These are phyloP conservation scores for Cybosia mesomella DNA, from an alignment of 2,888 invertebrate genomes.

Conservation along the genomic window DNA sequence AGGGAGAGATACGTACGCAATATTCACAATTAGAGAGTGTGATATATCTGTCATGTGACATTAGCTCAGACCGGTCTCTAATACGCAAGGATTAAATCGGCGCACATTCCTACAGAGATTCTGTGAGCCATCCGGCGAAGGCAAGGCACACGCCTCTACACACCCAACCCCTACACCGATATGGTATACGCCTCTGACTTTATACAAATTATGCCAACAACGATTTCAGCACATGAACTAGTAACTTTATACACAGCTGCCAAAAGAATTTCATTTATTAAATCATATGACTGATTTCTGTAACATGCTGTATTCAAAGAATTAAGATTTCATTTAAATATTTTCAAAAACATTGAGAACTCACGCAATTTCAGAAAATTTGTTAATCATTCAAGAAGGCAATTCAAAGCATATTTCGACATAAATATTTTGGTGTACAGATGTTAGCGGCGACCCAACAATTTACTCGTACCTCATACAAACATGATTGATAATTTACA, in stretches of 20 bases:
- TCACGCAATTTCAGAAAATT: slow-evolving; percentile 35
- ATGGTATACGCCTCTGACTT: slow-evolving; percentile 55
- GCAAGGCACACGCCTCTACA: too few species aligned
- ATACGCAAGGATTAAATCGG: slow-evolving; percentile 69
- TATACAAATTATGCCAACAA: slow-evolving; percentile 63
- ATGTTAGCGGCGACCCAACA: slow-evolving; percentile 68
- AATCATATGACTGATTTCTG: neutral
- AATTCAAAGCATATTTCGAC: slow-evolving; percentile 61
- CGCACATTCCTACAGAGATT: slow-evolving; percentile 66
- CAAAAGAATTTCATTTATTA: slow-evolving; percentile 50
- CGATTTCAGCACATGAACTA: slow-evolving; percentile 55
- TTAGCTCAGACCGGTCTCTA: slow-evolving; percentile 52
- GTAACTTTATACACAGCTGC: slow-evolving; percentile 52
- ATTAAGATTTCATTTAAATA: neutral
- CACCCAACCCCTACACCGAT: slow-evolving; percentile 43
- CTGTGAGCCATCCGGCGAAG: slow-evolving; percentile 31
- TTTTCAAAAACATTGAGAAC: slow-evolving; percentile 35
- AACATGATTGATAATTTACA: slow-evolving; percentile 57
- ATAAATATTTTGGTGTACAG: slow-evolving; percentile 61
- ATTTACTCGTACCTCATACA: slow-evolving; percentile 64
- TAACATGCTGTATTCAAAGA: neutral
- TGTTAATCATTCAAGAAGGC: slow-evolving; percentile 49
- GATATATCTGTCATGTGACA: slow-evolving; percentile 68
- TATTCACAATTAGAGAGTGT: slow-evolving; percentile 67
- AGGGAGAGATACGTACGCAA: slow-evolving; percentile 48